These are phyloP conservation scores for Pinctada fucata DNA, from an alignment of 2,888 invertebrate species.

Conservation along the genomic window DNA sequence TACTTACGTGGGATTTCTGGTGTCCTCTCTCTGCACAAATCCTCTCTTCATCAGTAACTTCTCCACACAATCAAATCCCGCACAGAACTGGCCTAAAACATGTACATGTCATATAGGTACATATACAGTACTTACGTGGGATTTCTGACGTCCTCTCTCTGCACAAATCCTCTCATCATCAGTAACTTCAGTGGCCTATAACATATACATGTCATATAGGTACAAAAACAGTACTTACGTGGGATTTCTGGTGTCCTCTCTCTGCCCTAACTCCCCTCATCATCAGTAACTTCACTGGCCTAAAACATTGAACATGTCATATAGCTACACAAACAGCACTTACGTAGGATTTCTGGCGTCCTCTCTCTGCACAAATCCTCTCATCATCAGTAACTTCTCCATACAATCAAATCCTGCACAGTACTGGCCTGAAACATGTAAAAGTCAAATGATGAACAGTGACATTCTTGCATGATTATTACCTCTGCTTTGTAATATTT, in stretches of 20 bases:
- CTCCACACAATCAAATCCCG: conserved; percentile 60
- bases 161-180: conserved; percentile 52
- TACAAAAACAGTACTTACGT: too few species aligned
- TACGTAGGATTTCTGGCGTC: conserved; percentile 54
- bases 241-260: too few species aligned
- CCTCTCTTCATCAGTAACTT: conserved; percentile 51
- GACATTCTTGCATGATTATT: too few species aligned
- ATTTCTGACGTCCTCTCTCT: conserved; percentile 52
- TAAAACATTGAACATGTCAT: too few species aligned
- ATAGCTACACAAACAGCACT: too few species aligned
- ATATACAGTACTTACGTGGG: conserved; percentile 61
- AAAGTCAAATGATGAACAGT: too few species aligned
- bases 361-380: conserved; percentile 55
- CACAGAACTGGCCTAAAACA: conserved; percentile 53
- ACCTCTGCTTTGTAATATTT: too few species aligned
- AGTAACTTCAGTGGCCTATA: conserved; percentile 54
- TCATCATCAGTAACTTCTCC: conserved; percentile 52
- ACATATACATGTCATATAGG: conserved; percentile 55
- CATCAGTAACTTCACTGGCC: conserved; percentile 56
- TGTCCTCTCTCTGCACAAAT: conserved; percentile 54
- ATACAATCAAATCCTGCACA: conserved; percentile 59
- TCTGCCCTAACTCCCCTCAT: conserved; percentile 53
- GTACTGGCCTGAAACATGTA: conserved; percentile 50
- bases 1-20: conserved; percentile 54
- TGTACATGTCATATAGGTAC: too few species aligned